Evolutionary conservation across 2,113 vertebrate genomes (phyloP), one percentile per base, ranked within the genome.

Genomic region (Nansenia antarctica): DNA sequence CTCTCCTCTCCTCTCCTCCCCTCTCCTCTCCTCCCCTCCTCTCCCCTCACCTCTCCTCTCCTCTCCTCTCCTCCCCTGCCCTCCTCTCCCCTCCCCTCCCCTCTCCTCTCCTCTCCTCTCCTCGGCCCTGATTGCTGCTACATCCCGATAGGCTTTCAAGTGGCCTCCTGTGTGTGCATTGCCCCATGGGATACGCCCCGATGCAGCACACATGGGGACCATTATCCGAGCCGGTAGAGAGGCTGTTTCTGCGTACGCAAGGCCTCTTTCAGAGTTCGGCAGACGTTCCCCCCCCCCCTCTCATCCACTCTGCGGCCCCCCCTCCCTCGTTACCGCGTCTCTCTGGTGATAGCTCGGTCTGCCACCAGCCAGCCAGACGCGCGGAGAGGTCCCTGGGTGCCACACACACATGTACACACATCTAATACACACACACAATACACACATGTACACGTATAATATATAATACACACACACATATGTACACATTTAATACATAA

Each of bases 141-240:
- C 89, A 89, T 91, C 84, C 85, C 86, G 87, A 89, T 88, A 88
- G 83, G 77, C 89, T 92, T 91, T 91, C 88, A 90, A 89, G 88
- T 89, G 88, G 87, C 88, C 87, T 87, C 87, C 79, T 81, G 86
- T 86, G 86, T 86, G 78, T 70, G 76, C 83, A 73, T 60, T 62
- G 82, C 80, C 88, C 78, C 78, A 80, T 83, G 86, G 87, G 85
- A 87, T 79, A 78, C 64, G 67, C 85, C 86, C 83, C 69, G 29
- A 82, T 35, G 57, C 65, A 78, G 86, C 81, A 87, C 90, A 92
- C 87, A 91, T 92, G 90, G 89, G 88, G 87, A 85, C 85, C 77
- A 91, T 92, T 91, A 92, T 78, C 83, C 72, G 18, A 75, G 75
- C 60, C 58, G 54, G 58, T 73, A 29, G 69, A 76, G 68, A 27